Evolutionary conservation across 2,888 invertebrate genomes (phyloP).

Genomic region (Keiferia lycopersicella): DNA sequence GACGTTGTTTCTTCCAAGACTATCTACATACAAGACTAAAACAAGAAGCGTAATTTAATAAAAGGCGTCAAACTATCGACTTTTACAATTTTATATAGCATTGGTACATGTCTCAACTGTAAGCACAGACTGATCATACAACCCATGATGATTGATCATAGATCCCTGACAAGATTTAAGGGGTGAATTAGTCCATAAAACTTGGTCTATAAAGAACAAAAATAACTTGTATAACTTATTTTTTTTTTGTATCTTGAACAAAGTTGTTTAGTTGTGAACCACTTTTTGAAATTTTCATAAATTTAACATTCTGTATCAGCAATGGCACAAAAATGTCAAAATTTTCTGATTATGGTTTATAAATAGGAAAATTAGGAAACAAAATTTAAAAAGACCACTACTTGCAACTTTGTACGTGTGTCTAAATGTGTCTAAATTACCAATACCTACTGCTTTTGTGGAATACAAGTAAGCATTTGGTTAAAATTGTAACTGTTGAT

Average conservation of each 20-base stretch:
- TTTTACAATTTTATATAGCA: background rate
- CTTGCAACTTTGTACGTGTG: too few relatives aligned
- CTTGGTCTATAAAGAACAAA: too few relatives aligned
- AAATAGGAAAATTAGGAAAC: too few relatives aligned
- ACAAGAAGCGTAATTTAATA: conserved; percentile 66
- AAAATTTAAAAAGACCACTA: background rate
- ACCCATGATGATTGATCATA: too few relatives aligned
- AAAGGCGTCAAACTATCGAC: background rate
- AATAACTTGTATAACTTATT: background rate
- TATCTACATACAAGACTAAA: conserved; percentile 58
- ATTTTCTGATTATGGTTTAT: background rate
- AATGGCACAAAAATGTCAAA: background rate
- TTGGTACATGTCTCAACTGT: background rate
- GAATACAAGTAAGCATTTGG: background rate
- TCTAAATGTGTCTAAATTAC: too few relatives aligned
- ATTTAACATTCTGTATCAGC: too few relatives aligned
- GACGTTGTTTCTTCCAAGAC: conserved; percentile 45
- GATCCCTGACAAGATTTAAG: too few relatives aligned
- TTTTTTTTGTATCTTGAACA: background rate
- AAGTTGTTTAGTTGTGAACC: too few relatives aligned
- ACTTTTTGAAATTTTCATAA: too few relatives aligned
- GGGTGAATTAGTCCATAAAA: background rate
- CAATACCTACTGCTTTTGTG: too few relatives aligned
- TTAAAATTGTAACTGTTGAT: conserved; percentile 10
- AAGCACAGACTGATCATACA: too few relatives aligned